Base-by-base conservation (phyloP, 2,888 invertebrate species). In the Diarsia brunnea region DNA sequence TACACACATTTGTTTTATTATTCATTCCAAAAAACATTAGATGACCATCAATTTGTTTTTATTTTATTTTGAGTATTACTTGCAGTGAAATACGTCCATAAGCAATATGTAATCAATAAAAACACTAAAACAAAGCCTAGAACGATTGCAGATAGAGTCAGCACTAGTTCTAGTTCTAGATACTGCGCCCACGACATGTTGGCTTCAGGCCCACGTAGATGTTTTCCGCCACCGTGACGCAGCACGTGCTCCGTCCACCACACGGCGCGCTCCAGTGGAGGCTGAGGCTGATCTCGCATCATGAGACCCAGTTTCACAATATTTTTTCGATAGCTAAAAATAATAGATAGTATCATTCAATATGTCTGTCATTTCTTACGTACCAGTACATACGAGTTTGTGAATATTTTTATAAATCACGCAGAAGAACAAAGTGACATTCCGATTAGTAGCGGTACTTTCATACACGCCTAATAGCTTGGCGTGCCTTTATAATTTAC, bases 181-280 rank as follows among this genome's bases (percentile, higher is more conserved):
- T 68, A 81, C 38, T 82, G 16, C 1, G 78, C 10, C 78, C 81
- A 81, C 24, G 78, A 45, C n/a, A 75, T 75, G 24, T 75, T 89
- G 27, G 91, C 90, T 7, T 88, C 86, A 1, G 92, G 88, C 0
- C 89, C 58, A 0, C 88, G 85, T 2, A 92, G 82, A 74, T 92
- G 91, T 31, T 76, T 68, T 0, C 87, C 90, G 0, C 90, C 90
- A 5, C 87, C 87, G 68, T 91, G 90, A 5, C 92, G 83, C 8
- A 92, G 73, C 24, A 92, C 89, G 73, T 92, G 85, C 67, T 92
- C 91, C 5, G 88, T 89, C 92, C 91, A 92, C 92, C 92, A 92
- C 5, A 92, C 89, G 0, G 90, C 90, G 3, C 89, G 84, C 21
- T 93, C 88, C 12, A 92, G 43, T 0, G 91, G 84, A 1, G 60